These are phyloP conservation scores for Ammodytes marinus DNA, from an alignment of 2,113 vertebrate species.

Conservation along the genomic window DNA sequence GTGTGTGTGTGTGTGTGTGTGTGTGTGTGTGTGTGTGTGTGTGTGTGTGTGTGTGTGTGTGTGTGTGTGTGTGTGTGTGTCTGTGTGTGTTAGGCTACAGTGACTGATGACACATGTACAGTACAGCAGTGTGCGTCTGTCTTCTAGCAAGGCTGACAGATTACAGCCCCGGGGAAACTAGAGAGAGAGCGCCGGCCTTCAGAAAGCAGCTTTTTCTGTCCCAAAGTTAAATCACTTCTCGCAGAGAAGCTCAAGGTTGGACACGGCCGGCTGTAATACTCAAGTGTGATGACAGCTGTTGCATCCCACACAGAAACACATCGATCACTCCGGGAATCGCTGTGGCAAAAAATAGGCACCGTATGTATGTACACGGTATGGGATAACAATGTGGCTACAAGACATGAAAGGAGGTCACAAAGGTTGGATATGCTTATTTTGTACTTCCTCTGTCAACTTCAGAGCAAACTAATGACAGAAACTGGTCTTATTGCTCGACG, in stretches of 20 bases:
- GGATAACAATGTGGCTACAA: background rate
- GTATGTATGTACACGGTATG: conserved; percentile 24
- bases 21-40: too few species aligned
- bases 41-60: too few species aligned
- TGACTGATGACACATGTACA: conserved; percentile 60
- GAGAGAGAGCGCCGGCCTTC: conserved; percentile 40
- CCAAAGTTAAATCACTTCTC: conserved; percentile 64
- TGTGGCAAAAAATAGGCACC: conserved; percentile 30
- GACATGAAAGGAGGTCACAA: conserved; percentile 23
- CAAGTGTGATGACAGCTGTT: conserved; percentile 27
- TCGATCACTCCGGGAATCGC: conserved; percentile 37
- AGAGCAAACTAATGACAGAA: background rate
- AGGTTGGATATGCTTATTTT: conserved; percentile 10
- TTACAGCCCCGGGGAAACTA: conserved; percentile 40
- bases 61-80: too few species aligned
- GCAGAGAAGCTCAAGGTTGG: conserved; percentile 71
- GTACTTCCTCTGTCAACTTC: background rate
- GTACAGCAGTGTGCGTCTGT: conserved; percentile 1
- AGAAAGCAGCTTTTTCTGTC: conserved; percentile 41
- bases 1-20: too few species aligned
- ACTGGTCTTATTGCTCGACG: background rate
- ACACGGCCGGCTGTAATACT: conserved; percentile 13
- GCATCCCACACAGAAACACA: conserved; percentile 40
- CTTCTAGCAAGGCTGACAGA: conserved; percentile 41
- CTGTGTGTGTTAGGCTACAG: background rate